Evolutionary conservation across 2,797 vertebrate genomes (phyloP), one percentile per base, ranked within the genome.

Genomic region (Oreortyx pictus): DNA sequence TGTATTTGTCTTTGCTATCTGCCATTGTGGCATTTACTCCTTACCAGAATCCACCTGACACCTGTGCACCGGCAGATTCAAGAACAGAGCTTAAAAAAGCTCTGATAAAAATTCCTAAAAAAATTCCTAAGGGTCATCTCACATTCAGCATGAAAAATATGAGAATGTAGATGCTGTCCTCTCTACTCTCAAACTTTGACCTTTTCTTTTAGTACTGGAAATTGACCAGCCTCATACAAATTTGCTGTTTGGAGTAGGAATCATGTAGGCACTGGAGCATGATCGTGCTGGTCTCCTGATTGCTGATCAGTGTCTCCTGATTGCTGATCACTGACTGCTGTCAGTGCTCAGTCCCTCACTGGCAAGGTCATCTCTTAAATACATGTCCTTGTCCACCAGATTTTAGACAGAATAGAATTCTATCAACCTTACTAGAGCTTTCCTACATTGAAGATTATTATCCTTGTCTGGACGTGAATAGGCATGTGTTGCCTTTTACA

Each of bases 391-490:
- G 12, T 23, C 41, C 31, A 43, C 4, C 1, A 6, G 43, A 39
- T 62, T 72, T 33, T 60, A 79, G 31, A 59, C 37, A 46, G 88
- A 90, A 86, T 47, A 11, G 7, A 91, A 82, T 56, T 81, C 59
- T 75, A 4, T 3, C 11, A 11, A 1, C 0, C 0, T 33, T 78
- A 20, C 44, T 76, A 57, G 52, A 67, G 24, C 14, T 84, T 76
- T 70, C 43, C 24, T 52, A 10, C 11, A 5, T 5, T 66, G 14
- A 8, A 5, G n/a, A 8, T 46, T 62, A 13, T 81, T 68, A 33
- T 60, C 68, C 39, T 70, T 35, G 17, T 49, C 43, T 60, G 39
- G n/a, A 52, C 5, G 1, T 6, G 3, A 31, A n/a, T 19, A 41
- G 46, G 35, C 9, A 6, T 0, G 0, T 43, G 60, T 18, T 64